Evolutionary conservation across 2,797 vertebrate species (phyloP).

Genomic region (Euphonia xanthogaster): DNA sequence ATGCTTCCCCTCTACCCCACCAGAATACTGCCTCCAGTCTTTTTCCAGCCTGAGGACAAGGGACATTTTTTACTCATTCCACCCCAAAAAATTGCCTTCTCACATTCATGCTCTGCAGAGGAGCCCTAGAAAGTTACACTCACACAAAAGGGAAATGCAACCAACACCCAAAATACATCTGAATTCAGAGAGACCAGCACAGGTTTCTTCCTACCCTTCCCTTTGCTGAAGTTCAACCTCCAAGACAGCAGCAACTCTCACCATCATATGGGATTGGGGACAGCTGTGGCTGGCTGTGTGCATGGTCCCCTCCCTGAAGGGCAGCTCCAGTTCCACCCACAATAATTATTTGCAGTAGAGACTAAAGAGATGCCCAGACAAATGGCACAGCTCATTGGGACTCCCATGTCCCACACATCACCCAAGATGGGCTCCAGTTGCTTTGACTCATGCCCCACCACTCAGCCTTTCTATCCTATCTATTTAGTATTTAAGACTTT

Average conservation of each 20-base stretch:
- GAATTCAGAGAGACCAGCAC: neutral
- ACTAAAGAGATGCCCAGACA: neutral
- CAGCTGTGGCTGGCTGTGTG: accelerated
- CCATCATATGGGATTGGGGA: accelerated
- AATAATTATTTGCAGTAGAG: accelerated
- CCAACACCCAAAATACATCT: neutral
- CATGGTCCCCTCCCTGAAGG: neutral
- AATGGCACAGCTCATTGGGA: neutral
- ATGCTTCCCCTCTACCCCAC: accelerated
- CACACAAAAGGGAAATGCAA: neutral
- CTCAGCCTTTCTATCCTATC: neutral
- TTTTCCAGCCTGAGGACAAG: neutral
- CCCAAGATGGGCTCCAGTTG: neutral
- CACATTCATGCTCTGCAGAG: neutral
- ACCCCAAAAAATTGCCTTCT: neutral
- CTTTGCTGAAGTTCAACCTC: neutral
- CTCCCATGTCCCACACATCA: neutral
- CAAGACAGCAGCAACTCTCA: neutral
- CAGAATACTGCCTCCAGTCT: neutral
- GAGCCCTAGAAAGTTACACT: neutral
- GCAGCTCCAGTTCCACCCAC: neutral
- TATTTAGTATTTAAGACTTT: neutral
- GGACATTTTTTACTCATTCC: neutral
- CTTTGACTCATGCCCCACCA: neutral
- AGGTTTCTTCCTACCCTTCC: neutral